phyloP scores from a whole-genome alignment of 2,888 invertebrate species.

The Scaptomyza cyrtandrae region DNA sequence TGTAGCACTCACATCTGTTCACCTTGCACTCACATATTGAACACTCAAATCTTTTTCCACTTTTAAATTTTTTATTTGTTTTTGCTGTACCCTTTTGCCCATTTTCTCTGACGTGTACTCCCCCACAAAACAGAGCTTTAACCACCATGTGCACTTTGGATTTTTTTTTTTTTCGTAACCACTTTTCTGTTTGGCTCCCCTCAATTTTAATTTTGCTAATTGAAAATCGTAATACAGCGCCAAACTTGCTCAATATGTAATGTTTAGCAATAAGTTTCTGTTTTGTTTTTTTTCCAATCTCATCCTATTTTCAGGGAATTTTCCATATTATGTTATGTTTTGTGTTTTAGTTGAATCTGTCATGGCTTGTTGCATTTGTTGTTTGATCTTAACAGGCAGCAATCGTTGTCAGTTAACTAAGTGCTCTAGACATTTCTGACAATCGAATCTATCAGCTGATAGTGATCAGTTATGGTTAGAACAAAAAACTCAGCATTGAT shows the following conservation, averaged over 20 bases:
- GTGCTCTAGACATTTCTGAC: conserved; percentile 27
- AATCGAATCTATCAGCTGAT: conserved; percentile 37
- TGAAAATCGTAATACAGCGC: conserved; percentile 82
- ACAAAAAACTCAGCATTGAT: neutral
- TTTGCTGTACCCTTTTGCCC: neutral
- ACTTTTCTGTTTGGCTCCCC: conserved; percentile 4
- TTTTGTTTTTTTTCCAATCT: neutral
- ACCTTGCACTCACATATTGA: neutral
- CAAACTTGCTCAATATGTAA: conserved; percentile 45
- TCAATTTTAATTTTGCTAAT: conserved; percentile 82
- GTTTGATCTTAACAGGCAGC: conserved; percentile 33
- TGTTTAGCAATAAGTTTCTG: conserved; percentile 15
- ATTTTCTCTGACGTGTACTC: neutral
- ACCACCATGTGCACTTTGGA: conserved; percentile 11
- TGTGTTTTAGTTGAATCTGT: conserved; percentile 33
- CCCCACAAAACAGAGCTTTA: conserved; percentile 5
- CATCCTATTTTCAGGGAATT: neutral
- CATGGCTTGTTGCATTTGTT: conserved; percentile 27
- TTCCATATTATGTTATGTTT: conserved; percentile 22
- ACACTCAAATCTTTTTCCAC: neutral
- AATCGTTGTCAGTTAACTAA: conserved; percentile 30
- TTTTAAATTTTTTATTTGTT: neutral
- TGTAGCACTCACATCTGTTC: neutral
- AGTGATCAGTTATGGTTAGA: conserved; percentile 9
- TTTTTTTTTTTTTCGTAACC: neutral